phyloP scores from a whole-genome alignment of 1,140 invertebrate genomes.

The Ruditapes philippinarum region DNA sequence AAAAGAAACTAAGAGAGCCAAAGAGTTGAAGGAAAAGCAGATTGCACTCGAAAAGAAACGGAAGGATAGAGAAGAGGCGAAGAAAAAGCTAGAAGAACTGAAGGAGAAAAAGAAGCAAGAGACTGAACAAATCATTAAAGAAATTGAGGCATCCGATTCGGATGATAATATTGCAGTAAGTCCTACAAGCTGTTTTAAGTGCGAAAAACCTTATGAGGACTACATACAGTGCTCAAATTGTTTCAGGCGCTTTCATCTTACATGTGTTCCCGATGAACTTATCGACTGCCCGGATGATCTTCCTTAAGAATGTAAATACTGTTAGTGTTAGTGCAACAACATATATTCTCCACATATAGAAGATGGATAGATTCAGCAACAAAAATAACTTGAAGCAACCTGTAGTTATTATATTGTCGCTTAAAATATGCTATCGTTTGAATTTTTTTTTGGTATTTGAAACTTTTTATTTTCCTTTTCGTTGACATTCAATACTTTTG shows the following conservation, averaged over 20 bases:
- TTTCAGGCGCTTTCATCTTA: not conserved
- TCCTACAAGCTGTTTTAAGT: not conserved
- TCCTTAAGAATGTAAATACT: not conserved
- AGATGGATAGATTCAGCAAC: too few relatives aligned
- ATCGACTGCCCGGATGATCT: not conserved
- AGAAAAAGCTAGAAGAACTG: not conserved
- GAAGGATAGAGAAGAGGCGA: not conserved
- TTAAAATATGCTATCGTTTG: too few relatives aligned
- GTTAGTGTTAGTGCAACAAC: too few relatives aligned
- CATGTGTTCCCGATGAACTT: not conserved
- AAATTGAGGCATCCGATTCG: slow-evolving; percentile 15
- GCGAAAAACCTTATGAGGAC: not conserved
- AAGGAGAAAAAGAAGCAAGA: slow-evolving; percentile 1
- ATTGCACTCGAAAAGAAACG: not conserved
- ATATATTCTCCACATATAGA: too few relatives aligned
- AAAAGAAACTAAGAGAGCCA: not conserved
- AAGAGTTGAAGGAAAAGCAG: not conserved
- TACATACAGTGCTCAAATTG: not conserved
- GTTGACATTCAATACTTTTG: too few relatives aligned
- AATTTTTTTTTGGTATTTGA: too few relatives aligned
- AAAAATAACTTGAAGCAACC: too few relatives aligned
- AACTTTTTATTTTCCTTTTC: too few relatives aligned
- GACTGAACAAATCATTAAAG: not conserved
- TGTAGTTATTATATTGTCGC: too few relatives aligned
- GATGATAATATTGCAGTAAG: not conserved